These are phyloP conservation scores for Silurus aristotelis DNA, from an alignment of 2,797 vertebrate species.

Conservation along the genomic window DNA sequence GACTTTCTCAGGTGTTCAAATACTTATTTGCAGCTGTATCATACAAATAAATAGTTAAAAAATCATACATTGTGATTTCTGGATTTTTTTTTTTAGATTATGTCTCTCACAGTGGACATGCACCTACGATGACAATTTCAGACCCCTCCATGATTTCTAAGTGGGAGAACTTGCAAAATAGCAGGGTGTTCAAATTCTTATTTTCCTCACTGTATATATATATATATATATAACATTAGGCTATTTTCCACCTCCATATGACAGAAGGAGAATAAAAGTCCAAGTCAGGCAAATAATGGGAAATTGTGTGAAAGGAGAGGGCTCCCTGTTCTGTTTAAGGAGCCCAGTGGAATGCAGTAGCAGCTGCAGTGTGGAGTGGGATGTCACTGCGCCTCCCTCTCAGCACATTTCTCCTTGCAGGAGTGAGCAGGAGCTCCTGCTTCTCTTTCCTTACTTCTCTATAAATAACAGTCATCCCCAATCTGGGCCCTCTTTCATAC, in stretches of 20 bases:
- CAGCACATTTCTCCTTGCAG: conserved; percentile 55
- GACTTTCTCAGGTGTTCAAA: too few species aligned
- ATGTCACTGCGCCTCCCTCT: conserved; percentile 40
- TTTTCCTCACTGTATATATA: too few species aligned
- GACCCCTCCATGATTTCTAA: too few species aligned
- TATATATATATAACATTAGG: not conserved
- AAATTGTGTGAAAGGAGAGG: conserved; percentile 25
- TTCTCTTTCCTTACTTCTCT: conserved; percentile 26
- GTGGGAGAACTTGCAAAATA: too few species aligned
- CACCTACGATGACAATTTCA: too few species aligned
- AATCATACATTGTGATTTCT: too few species aligned
- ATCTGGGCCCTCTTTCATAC: conserved; percentile 17
- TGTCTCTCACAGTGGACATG: too few species aligned
- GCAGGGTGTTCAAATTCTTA: too few species aligned
- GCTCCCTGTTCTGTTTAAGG: conserved; percentile 21
- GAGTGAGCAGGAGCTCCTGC: conserved; percentile 30
- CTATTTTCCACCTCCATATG: not conserved
- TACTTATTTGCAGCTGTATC: too few species aligned
- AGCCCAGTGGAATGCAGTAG: conserved; percentile 47
- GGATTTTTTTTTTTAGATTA: too few species aligned
- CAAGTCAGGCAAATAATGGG: not conserved
- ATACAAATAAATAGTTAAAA: too few species aligned
- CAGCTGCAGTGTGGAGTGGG: conserved; percentile 52
- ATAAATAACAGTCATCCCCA: conserved; percentile 53
- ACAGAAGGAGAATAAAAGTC: not conserved